Percentiles rank a stretch among this genome's conserved stretches.
These are phyloP conservation scores for Dicrurus megarhynchus DNA, from an alignment of 2,113 vertebrate species.

Conservation along the genomic window DNA sequence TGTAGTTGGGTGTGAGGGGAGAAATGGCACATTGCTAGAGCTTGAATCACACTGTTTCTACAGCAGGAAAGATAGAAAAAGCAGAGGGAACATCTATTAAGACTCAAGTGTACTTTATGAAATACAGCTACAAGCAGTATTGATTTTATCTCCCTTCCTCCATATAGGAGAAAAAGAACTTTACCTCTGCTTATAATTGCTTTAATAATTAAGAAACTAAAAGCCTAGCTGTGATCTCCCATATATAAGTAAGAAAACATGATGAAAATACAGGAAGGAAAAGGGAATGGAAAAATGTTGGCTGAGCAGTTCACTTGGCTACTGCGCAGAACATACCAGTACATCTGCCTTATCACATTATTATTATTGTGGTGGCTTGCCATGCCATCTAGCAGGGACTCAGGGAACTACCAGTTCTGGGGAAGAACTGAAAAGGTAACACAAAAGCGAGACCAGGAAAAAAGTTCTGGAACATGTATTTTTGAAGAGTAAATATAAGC, in stretches of 20 bases:
- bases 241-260: neutral
- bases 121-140: neutral
- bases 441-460: neutral
- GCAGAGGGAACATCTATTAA: neutral
- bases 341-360: neutral
- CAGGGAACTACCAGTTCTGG: constrained; percentile 24
- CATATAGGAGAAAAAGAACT: neutral
- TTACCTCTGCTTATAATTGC: neutral
- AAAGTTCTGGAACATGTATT: neutral
- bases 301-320: neutral
- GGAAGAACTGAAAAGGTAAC: neutral
- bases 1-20: neutral
- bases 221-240: neutral
- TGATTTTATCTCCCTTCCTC: neutral
- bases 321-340: neutral
- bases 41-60: neutral
- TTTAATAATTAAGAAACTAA: constrained; percentile 18
- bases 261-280: neutral
- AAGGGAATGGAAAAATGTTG: neutral
- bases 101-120: neutral
- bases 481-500: neutral
- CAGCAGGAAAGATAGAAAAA: neutral
- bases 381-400: constrained; percentile 69
- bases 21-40: neutral
- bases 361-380: constrained; percentile 55